Evolutionary conservation across 2,113 vertebrate species (phyloP).

Genomic region (Thinocorus orbignyianus): DNA sequence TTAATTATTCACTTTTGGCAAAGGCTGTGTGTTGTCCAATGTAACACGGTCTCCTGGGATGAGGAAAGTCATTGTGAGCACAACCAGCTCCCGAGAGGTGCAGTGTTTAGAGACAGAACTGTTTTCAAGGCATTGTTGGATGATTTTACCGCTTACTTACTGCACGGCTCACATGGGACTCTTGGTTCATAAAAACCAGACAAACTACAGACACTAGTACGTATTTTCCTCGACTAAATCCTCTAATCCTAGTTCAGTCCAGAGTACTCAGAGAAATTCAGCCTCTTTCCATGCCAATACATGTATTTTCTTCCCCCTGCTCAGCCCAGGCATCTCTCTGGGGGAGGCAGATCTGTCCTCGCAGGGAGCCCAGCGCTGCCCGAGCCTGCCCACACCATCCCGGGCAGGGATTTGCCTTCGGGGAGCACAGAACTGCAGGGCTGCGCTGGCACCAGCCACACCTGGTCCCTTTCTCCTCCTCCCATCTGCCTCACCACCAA

Average conservation of each 20-base stretch:
- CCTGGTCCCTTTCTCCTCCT: background rate
- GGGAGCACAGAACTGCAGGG: fast-evolving
- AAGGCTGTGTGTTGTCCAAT: background rate
- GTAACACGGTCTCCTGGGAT: background rate
- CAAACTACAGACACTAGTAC: background rate
- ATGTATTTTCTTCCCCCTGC: background rate
- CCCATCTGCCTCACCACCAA: fast-evolving
- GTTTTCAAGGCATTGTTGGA: slow-evolving; percentile 35
- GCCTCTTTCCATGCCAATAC: background rate
- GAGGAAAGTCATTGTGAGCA: background rate
- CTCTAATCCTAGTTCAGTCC: slow-evolving; percentile 6
- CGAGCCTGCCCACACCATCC: fast-evolving
- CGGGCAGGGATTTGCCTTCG: fast-evolving
- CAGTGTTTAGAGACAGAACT: slow-evolving; percentile 3
- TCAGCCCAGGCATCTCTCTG: background rate
- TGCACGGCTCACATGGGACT: slow-evolving; percentile 3
- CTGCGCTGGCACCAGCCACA: background rate
- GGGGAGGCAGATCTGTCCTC: background rate
- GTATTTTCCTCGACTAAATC: background rate
- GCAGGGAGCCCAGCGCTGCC: background rate
- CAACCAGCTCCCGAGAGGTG: background rate
- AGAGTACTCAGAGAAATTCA: background rate
- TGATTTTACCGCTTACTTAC: slow-evolving; percentile 39
- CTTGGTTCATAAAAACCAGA: slow-evolving; percentile 27
- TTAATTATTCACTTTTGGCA: slow-evolving; percentile 3